Conservation (phyloP, 2,888 invertebrate genomes). For the Heliconius charithonia region DNA sequence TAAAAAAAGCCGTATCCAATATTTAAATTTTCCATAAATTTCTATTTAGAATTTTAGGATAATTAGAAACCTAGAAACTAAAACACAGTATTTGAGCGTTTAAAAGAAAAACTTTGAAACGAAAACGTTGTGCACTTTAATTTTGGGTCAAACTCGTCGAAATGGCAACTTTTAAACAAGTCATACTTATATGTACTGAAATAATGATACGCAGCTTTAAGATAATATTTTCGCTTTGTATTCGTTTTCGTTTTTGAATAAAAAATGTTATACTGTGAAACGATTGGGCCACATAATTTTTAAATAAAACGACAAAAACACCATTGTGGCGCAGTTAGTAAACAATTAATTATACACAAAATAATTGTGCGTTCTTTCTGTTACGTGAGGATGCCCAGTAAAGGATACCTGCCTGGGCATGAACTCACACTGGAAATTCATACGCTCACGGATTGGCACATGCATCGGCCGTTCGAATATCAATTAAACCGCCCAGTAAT, state of each 20-base stretch:
- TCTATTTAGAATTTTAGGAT: neutral
- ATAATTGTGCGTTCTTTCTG: too few species aligned
- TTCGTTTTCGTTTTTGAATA: neutral
- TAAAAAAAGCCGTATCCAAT: too few species aligned
- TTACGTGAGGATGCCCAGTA: too few species aligned
- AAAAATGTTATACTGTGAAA: neutral
- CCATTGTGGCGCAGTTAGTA: too few species aligned
- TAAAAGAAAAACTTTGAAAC: slow-evolving; percentile 25
- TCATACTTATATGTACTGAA: slow-evolving; percentile 10
- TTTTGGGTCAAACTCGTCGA: slow-evolving; percentile 32
- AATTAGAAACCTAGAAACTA: neutral
- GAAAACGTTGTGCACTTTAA: slow-evolving; percentile 23
- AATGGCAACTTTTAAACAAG: slow-evolving; percentile 25
- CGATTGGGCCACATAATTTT: neutral
- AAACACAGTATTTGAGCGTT: slow-evolving; percentile 4
- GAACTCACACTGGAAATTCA: too few species aligned
- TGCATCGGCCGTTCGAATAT: too few species aligned
- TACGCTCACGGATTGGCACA: too few species aligned
- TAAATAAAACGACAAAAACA: too few species aligned
- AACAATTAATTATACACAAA: too few species aligned
- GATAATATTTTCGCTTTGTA: slow-evolving; percentile 19
- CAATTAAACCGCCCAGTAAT: too few species aligned
- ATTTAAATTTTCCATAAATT: neutral
- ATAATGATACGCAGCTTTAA: slow-evolving; percentile 24
- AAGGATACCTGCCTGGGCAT: too few species aligned